Conservation (phyloP, 2,888 invertebrate species). For the Athalia cordata region DNA sequence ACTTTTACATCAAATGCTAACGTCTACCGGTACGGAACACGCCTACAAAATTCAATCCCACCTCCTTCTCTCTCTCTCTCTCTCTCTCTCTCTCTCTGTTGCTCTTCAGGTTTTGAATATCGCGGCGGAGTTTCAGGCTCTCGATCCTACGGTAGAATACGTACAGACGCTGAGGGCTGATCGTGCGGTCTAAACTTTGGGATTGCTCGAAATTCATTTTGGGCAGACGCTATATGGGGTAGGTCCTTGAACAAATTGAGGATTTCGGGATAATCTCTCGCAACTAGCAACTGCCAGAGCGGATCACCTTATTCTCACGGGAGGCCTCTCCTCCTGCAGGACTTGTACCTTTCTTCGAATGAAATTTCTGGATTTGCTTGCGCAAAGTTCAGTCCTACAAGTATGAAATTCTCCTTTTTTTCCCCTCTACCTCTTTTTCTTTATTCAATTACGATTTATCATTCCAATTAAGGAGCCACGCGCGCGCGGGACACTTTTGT, state of each 20-base stretch:
- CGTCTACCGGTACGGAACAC: too few relatives aligned
- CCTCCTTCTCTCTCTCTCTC: too few relatives aligned
- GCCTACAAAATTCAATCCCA: too few relatives aligned
- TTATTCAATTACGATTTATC: neutral
- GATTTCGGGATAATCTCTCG: conserved; percentile 22
- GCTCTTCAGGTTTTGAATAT: too few relatives aligned
- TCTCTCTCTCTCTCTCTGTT: too few relatives aligned
- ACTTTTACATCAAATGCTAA: too few relatives aligned
- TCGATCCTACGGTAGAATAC: too few relatives aligned
- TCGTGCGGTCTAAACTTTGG: conserved; percentile 5
- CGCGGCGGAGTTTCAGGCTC: too few relatives aligned
- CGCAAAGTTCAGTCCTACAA: neutral
- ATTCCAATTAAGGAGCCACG: neutral
- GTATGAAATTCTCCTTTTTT: too few relatives aligned
- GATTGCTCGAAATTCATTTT: conserved; percentile 9
- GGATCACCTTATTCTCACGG: conserved; percentile 15
- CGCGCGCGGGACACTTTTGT: too few relatives aligned
- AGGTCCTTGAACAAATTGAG: conserved; percentile 34
- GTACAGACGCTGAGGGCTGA: neutral
- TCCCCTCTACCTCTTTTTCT: neutral
- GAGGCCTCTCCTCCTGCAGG: conserved; percentile 6
- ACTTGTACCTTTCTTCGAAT: neutral
- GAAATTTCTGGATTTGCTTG: neutral
- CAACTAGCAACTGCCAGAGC: conserved; percentile 24
- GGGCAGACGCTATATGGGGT: neutral